Conservation (phyloP, 37 sponge, comb jelly and placozoan species). For the Spongilla lacustris region DNA sequence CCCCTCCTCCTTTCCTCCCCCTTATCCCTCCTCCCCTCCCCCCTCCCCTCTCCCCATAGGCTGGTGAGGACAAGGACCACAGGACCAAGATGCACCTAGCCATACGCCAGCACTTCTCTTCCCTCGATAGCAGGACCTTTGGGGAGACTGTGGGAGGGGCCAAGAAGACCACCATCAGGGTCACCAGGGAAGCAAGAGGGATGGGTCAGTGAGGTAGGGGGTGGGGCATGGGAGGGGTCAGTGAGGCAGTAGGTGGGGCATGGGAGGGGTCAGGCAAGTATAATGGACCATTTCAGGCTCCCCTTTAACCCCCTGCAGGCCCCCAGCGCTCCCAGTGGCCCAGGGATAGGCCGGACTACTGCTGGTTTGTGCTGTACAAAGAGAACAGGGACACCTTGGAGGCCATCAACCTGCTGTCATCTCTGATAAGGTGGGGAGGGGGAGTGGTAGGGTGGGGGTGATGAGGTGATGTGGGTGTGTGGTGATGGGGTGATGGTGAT, state of each 20-base stretch:
- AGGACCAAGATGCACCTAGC: slow-evolving; percentile 60
- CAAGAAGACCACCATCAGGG: slow-evolving; percentile 21
- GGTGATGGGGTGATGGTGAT: neutral
- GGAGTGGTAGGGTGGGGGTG: slow-evolving; percentile 9
- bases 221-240: neutral
- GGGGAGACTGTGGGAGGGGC: slow-evolving; percentile 35
- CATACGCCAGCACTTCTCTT: slow-evolving; percentile 56
- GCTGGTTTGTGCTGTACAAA: slow-evolving; percentile 87
- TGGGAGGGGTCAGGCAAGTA: neutral
- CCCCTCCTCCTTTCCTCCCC: neutral
- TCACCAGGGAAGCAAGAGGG: slow-evolving; percentile 3
- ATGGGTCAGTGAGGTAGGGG: neutral
- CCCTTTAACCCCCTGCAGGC: neutral
- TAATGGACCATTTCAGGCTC: too few species aligned
- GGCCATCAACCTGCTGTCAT: slow-evolving; percentile 66
- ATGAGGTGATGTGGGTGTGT: neutral
- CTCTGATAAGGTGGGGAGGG: slow-evolving; percentile 40
- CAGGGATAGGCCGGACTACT: slow-evolving; percentile 55
- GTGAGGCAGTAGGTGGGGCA: neutral
- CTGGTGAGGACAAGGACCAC: slow-evolving; percentile 40
- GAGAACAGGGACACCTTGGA: slow-evolving; percentile 91
- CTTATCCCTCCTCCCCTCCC: neutral
- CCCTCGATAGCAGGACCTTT: slow-evolving; percentile 59
- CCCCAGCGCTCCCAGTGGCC: slow-evolving; percentile 63
- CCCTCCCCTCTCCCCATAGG: neutral